Percentiles rank a stretch among this genome's conserved stretches.
phyloP scores from a whole-genome alignment of 1,140 invertebrate species.

The Drosophila nasuta region DNA sequence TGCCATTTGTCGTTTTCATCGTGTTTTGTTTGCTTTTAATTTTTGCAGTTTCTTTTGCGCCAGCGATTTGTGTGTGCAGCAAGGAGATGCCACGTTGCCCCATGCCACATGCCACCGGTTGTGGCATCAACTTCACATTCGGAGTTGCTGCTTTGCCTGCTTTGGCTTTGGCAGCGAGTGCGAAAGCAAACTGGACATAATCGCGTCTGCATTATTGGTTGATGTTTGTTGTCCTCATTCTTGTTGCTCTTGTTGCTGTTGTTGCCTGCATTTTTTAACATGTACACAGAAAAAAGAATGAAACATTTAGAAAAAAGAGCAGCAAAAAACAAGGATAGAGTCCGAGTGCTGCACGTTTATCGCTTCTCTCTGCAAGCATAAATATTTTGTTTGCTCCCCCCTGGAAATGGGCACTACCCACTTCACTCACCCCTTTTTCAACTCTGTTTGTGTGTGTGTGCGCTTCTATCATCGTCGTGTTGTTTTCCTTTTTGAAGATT shows the following conservation, averaged over 20 bases:
- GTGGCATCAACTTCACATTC: slow-evolving; percentile 77
- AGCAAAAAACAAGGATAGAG: not conserved
- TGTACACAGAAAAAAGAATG: not conserved
- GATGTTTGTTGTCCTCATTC: slow-evolving; percentile 65
- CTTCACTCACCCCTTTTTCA: slow-evolving; percentile 16
- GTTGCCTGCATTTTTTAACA: slow-evolving; percentile 62
- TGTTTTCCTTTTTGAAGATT: slow-evolving; percentile 85
- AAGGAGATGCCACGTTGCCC: not conserved
- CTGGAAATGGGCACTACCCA: slow-evolving; percentile 10
- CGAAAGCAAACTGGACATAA: slow-evolving; percentile 71
- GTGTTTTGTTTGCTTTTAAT: slow-evolving; percentile 79
- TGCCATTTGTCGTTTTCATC: slow-evolving; percentile 62
- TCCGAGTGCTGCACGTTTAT: slow-evolving; percentile 52
- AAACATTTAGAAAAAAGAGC: no score
- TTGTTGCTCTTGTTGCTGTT: slow-evolving; percentile 4
- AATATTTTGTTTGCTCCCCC: slow-evolving; percentile 76
- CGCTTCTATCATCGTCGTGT: slow-evolving; percentile 55
- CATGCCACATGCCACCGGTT: not conserved
- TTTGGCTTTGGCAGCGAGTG: slow-evolving; percentile 37
- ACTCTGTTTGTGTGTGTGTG: slow-evolving; percentile 23
- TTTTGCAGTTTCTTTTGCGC: slow-evolving; percentile 54
- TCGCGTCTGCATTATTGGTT: slow-evolving; percentile 85
- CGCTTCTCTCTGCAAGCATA: slow-evolving; percentile 64
- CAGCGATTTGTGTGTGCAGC: slow-evolving; percentile 36
- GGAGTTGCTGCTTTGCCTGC: slow-evolving; percentile 50